Evolutionary conservation across 2,113 vertebrate species (phyloP).

Genomic region (Myotis lucifugus): DNA sequence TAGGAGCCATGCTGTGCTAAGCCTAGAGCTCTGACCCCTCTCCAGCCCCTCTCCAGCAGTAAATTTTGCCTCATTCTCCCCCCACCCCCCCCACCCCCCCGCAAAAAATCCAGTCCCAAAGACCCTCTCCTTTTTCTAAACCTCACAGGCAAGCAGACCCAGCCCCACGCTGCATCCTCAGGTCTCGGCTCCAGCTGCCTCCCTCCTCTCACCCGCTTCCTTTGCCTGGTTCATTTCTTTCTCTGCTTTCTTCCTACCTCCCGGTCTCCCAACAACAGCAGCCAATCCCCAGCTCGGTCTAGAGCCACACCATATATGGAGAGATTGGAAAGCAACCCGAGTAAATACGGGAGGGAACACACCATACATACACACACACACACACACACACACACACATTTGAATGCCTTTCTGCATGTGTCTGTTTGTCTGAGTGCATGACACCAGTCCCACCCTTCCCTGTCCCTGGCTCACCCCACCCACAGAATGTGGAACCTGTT

Average conservation of each 20-base stretch:
- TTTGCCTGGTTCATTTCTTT: constrained; percentile 60
- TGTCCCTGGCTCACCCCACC: constrained; percentile 33
- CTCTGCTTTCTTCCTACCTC: constrained; percentile 67
- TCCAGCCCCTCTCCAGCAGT: background rate
- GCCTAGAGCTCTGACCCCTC: background rate
- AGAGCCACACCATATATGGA: constrained; percentile 80
- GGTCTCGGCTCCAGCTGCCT: background rate
- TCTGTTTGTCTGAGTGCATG: background rate
- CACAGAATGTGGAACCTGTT: background rate
- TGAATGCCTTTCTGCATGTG: constrained; percentile 15
- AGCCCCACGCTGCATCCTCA: background rate
- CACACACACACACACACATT: background rate
- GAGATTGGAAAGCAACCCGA: constrained; percentile 73
- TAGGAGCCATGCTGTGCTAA: background rate
- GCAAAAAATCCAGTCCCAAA: background rate
- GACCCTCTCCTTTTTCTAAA: background rate
- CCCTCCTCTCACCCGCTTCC: background rate
- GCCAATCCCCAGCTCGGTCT: constrained; percentile 76
- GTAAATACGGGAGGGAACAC: constrained; percentile 9
- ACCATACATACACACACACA: constrained; percentile 30
- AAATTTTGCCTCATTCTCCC: background rate
- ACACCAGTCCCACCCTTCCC: background rate
- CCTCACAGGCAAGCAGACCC: background rate
- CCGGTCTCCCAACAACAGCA: constrained; percentile 63
- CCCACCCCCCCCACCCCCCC: background rate